phyloP scores from a whole-genome alignment of 2,888 invertebrate species.

The Synergus umbraculus region DNA sequence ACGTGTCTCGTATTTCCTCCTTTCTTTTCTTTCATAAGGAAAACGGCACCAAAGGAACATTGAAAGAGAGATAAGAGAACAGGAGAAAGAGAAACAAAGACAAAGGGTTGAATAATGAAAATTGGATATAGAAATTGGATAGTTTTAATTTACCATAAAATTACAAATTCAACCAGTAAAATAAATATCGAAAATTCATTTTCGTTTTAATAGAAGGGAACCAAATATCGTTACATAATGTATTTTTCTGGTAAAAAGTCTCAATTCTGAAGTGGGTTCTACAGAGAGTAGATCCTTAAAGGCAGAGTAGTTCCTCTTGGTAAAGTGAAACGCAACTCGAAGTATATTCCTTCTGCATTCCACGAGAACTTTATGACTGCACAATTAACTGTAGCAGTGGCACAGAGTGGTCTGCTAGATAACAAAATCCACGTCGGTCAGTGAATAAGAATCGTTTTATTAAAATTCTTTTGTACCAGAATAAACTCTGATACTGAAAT shows the following conservation, averaged over 20 bases:
- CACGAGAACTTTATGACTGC: not conserved
- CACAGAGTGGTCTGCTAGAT: not conserved
- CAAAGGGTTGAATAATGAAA: constrained; percentile 11
- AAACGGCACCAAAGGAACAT: not conserved
- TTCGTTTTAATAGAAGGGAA: too few species aligned
- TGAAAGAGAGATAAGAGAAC: not conserved
- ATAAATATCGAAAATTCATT: too few species aligned
- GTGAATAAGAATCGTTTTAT: not conserved
- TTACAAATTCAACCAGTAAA: too few species aligned
- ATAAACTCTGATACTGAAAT: not conserved
- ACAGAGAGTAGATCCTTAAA: not conserved
- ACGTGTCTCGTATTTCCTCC: constrained; percentile 65
- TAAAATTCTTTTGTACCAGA: not conserved
- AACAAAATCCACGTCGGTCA: not conserved
- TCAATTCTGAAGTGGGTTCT: too few species aligned
- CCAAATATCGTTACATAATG: too few species aligned
- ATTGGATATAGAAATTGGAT: not conserved
- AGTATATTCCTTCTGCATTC: not conserved
- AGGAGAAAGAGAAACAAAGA: not conserved
- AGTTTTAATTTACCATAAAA: not conserved
- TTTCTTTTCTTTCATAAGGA: constrained; percentile 29
- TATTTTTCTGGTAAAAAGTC: not conserved
- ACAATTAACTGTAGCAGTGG: constrained; percentile 10
- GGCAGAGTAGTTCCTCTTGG: not conserved
- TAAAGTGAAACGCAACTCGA: constrained; percentile 9